These are phyloP conservation scores for Drosophila ficusphila DNA, from an alignment of 1,140 invertebrate genomes.

Conservation along the genomic window DNA sequence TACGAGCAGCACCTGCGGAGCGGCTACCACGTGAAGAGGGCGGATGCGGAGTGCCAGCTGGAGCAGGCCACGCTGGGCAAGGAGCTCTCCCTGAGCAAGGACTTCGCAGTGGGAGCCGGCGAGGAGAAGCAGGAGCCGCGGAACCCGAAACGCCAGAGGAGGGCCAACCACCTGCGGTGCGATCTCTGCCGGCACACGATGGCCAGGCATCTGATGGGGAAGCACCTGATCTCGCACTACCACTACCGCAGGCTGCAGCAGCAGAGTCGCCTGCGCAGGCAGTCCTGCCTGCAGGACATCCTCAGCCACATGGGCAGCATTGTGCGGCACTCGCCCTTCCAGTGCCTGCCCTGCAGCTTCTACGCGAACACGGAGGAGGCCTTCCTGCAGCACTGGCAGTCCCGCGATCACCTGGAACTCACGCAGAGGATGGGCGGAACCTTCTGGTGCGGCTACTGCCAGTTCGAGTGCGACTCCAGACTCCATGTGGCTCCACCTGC, in stretches of 20 bases:
- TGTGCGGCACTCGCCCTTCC: slow-evolving; percentile 91
- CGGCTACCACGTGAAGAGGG: slow-evolving; percentile 89
- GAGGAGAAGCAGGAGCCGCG: neutral
- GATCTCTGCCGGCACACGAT: slow-evolving; percentile 89
- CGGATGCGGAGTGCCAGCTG: slow-evolving; percentile 87
- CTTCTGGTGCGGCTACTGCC: slow-evolving; percentile 91
- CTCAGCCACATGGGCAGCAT: slow-evolving; percentile 91
- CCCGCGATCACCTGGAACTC: slow-evolving; percentile 86
- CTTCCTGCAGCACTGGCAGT: slow-evolving; percentile 88
- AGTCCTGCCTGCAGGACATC: slow-evolving; percentile 85
- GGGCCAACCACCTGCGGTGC: slow-evolving; percentile 87
- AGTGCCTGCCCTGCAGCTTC: slow-evolving; percentile 92
- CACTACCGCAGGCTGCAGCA: slow-evolving; percentile 89
- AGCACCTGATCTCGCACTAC: slow-evolving; percentile 93
- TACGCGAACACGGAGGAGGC: slow-evolving; percentile 91
- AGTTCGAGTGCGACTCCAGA: slow-evolving; percentile 88
- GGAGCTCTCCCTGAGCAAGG: slow-evolving; percentile 33
- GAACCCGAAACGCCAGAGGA: slow-evolving; percentile 67
- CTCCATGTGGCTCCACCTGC: slow-evolving; percentile 89
- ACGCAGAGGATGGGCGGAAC: slow-evolving; percentile 83
- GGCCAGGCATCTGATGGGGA: slow-evolving; percentile 89
- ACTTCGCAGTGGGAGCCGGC: slow-evolving; percentile 20
- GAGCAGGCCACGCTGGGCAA: slow-evolving; percentile 85
- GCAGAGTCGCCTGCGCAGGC: slow-evolving; percentile 43
- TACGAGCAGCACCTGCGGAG: slow-evolving; percentile 91